A percentile compares a stretch with the other conserved stretches of the same genome.
Evolutionary conservation across 2,888 invertebrate species (phyloP).

Genomic region (Tricholauxania praeusta): DNA sequence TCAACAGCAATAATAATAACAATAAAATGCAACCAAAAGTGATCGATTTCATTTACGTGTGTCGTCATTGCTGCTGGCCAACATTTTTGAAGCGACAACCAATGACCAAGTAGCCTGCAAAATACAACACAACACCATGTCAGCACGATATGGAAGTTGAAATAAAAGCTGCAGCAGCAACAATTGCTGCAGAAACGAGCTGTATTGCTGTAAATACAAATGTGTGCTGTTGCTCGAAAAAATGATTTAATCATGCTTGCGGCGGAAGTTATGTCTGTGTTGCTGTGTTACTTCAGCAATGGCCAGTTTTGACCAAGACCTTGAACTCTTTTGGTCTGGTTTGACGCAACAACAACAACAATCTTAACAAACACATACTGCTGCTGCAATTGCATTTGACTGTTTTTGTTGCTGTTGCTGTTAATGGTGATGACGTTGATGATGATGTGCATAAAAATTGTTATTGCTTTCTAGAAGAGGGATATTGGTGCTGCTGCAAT

Average conservation of each 20-base stretch:
- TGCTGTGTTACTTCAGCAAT: neutral
- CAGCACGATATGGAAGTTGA: constrained; percentile 6
- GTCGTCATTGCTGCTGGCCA: neutral
- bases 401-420: constrained; percentile 19
- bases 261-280: constrained; percentile 15
- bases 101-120: constrained; percentile 21
- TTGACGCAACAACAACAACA: neutral
- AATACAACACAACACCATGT: neutral
- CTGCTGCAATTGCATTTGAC: neutral
- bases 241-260: constrained; percentile 9
- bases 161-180: too few species aligned
- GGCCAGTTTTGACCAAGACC: constrained; percentile 25
- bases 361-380: neutral
- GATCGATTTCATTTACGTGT: constrained; percentile 34
- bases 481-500: neutral
- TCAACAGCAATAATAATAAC: constrained; percentile 21
- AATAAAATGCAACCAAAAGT: constrained; percentile 26
- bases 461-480: neutral
- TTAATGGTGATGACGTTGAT: constrained; percentile 27
- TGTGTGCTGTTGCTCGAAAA: constrained; percentile 2
- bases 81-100: constrained; percentile 8
- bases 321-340: constrained; percentile 26
- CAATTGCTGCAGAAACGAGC: constrained; percentile 3
- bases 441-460: constrained; percentile 19
- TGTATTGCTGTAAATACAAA: neutral